Conservation (phyloP, 2,113 vertebrate genomes). For the Myanophis thanlyinensis region DNA sequence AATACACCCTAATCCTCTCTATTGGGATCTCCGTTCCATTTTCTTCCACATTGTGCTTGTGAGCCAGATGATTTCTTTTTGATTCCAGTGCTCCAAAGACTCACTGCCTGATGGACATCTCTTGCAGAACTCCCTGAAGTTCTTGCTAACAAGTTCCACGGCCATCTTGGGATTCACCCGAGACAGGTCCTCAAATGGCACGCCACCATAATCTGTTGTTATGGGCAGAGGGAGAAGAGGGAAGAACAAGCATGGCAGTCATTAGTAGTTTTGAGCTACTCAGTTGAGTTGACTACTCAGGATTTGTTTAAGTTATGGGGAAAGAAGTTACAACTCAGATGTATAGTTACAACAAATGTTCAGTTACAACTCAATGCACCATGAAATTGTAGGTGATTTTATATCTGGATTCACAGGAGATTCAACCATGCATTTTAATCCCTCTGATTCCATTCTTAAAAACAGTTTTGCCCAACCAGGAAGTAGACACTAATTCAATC, state of each 20-base stretch:
- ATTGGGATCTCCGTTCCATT: not conserved
- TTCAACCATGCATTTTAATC: not conserved
- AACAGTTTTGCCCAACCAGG: not conserved
- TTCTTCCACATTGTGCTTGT: not conserved
- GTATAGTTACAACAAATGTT: no score
- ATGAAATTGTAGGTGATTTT: not conserved
- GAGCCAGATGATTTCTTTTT: not conserved
- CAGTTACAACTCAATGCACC: not conserved
- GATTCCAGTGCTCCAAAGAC: slow-evolving; percentile 14
- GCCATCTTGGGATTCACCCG: slow-evolving; percentile 50
- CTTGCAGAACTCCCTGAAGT: slow-evolving; percentile 47
- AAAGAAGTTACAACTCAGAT: not conserved
- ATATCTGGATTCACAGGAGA: not conserved
- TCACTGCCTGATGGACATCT: slow-evolving; percentile 35
- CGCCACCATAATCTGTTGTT: slow-evolving; percentile 48
- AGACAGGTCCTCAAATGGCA: slow-evolving; percentile 42
- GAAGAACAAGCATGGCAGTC: not conserved
- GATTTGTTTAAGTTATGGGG: not conserved
- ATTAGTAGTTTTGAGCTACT: not conserved
- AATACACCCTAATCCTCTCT: not conserved
- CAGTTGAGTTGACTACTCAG: not conserved
- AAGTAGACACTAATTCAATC: not conserved
- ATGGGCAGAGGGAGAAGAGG: not conserved
- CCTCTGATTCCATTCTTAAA: not conserved
- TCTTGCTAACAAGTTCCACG: slow-evolving; percentile 46